Percentiles rank a stretch among this genome's conserved stretches.
These are phyloP conservation scores for Sturnira hondurensis DNA, from an alignment of 2,113 vertebrate genomes.

Conservation along the genomic window DNA sequence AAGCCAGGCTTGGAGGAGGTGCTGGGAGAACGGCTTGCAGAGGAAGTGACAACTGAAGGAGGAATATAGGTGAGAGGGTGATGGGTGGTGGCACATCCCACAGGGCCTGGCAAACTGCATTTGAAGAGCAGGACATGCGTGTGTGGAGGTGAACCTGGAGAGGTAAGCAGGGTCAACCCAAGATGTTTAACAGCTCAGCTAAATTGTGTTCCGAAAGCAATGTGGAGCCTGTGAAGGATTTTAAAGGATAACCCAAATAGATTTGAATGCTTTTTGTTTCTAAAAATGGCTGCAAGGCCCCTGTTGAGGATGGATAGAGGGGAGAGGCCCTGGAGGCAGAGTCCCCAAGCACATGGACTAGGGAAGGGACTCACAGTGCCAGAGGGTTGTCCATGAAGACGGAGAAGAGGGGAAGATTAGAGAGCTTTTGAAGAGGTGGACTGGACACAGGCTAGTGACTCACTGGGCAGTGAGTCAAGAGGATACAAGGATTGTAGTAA, in stretches of 20 bases:
- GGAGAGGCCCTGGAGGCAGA: background rate
- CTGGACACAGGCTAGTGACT: background rate
- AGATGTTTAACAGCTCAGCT: background rate
- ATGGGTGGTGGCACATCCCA: background rate
- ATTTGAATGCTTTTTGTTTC: background rate
- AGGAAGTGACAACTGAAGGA: background rate
- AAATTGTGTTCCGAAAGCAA: background rate
- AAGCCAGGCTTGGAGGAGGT: background rate
- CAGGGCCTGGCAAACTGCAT: background rate
- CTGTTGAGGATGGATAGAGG: background rate
- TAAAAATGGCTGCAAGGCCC: background rate
- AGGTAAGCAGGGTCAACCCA: background rate
- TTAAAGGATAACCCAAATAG: background rate
- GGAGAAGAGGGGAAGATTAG: background rate
- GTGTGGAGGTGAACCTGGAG: background rate
- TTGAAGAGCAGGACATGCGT: background rate
- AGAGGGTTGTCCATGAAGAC: background rate
- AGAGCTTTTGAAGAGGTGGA: background rate
- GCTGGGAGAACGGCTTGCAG: background rate
- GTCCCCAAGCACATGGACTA: background rate
- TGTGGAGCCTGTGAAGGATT: background rate
- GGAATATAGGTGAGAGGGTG: background rate
- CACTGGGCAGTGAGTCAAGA: background rate
- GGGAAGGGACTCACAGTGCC: background rate
- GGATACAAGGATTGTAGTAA: background rate